Evolutionary conservation across 23 tunicate genomes (phyloP), one percentile per base, ranked within the genome.

Genomic region (Botrylloides violaceus): DNA sequence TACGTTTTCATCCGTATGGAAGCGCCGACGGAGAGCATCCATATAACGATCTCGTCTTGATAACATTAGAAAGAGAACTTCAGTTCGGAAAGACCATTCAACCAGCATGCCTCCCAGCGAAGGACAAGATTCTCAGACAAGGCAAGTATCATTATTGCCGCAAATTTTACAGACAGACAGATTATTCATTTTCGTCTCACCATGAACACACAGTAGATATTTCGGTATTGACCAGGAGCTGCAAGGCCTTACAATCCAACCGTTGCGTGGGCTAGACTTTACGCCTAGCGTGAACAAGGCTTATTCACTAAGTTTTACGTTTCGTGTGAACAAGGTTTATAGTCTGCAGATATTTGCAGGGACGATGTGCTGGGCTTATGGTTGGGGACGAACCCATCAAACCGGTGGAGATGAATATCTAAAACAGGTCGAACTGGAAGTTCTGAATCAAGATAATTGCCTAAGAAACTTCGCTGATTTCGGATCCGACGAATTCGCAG

Each of bases 291-390:
- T n/a, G n/a, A n/a, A n/a, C n/a, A n/a, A n/a, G n/a, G n/a, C n/a
- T n/a, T n/a, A n/a, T n/a, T n/a, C n/a, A n/a, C n/a, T n/a, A n/a
- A n/a, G n/a, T n/a, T n/a, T n/a, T n/a, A n/a, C n/a, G n/a, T n/a
- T n/a, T n/a, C n/a, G n/a, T n/a, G n/a, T n/a, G n/a, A n/a, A n/a
- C n/a, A n/a, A n/a, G n/a, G n/a, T n/a, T n/a, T n/a, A n/a, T 47
- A 12, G 15, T 47, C 18, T 47, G 55, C 55, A 47, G 55, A 47
- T 12, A 47, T 18, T 12, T 31, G 20, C 70, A 68, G 74, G 74
- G 20, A 68, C 74, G 6, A 21, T 12, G 64, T 59, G 64, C 64
- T 59, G 64, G 64, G 28, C 64, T 18, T 59, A 59, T n/a, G 64
- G 64, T 21, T 59, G 64, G 64, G 64, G 64, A 18, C 7, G 7